Conservation (phyloP, 2,113 vertebrate genomes). For the Malurus elegans region DNA sequence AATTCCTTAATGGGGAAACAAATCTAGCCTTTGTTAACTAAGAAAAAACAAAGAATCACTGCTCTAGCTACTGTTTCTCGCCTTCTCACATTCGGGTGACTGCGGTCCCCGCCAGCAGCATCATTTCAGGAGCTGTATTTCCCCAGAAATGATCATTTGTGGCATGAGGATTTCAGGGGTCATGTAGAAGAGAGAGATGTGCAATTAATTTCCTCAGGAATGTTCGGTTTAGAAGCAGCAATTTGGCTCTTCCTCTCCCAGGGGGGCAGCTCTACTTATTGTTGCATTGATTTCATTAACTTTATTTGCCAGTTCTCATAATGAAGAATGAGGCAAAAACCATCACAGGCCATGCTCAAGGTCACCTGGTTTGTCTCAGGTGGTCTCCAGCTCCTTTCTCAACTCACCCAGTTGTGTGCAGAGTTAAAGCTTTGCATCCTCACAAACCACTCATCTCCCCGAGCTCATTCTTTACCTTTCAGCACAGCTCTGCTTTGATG, state of each 20-base stretch:
- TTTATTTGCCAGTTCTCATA: neutral
- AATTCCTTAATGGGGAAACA: neutral
- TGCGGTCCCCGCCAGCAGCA: neutral
- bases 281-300: neutral
- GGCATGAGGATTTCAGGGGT: neutral
- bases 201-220: conserved; percentile 31
- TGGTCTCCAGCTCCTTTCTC: neutral
- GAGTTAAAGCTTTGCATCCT: neutral
- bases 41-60: neutral
- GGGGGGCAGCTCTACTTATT: neutral
- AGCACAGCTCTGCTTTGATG: neutral
- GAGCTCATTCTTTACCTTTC: neutral
- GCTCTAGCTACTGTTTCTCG: neutral
- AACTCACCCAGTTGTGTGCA: neutral
- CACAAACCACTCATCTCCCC: neutral
- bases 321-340: neutral
- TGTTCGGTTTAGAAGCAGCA: neutral
- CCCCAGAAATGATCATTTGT: neutral
- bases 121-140: neutral
- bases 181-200: neutral
- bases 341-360: neutral
- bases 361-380: neutral
- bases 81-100: neutral
- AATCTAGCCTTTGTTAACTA: neutral
- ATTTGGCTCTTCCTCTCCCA: neutral